Evolutionary conservation across 2,888 invertebrate species (phyloP), one percentile per base, ranked within the genome.

Genomic region (Pandemis heparana): DNA sequence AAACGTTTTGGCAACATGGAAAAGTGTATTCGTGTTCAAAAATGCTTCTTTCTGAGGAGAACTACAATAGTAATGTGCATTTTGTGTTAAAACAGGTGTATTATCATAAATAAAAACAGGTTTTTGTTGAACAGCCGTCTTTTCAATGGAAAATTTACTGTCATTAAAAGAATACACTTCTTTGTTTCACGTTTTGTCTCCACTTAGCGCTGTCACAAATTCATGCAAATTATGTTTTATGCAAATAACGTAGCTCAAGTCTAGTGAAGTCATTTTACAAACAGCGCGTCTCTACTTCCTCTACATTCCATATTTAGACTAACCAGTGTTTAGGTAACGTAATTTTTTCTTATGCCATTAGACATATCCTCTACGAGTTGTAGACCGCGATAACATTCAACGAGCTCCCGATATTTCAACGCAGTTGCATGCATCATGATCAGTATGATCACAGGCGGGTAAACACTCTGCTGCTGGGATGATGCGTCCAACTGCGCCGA

Each of bases 31-130:
- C 23, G 4, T 32, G 23, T 32, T 6, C 7, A n/a, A 16, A 48
- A 51, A n/a, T n/a, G 7, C 51, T n/a, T 51, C 16, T 1, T 6
- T 16, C 16, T 16, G n/a, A 16, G 5, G 43, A n/a, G 14, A n/a
- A 23, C 59, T 14, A 3, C 7, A 46, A 14, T 48, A 38, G 23
- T 14, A 48, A n/a, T n/a, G n/a, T 67, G 32, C 32, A 53, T 16
- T 53, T 53, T 18, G 1, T 53, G 46, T 59, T 46, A 59, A 68
- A 68, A 48, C 68, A 38, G 59, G 12, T 60, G 12, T 46, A 39
- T 59, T 70, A 71, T 71, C 64, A 6, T 43, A 38, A 10, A 18
- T 5, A 39, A 41, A 64, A 70, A 70, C 70, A 9, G 18, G 64
- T 60, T 59, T 56, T 43, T 59, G 41, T n/a, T 65, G 12, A 59